phyloP scores from a whole-genome alignment of 2,888 invertebrate species.

The Xestoiulus laeticollis region DNA sequence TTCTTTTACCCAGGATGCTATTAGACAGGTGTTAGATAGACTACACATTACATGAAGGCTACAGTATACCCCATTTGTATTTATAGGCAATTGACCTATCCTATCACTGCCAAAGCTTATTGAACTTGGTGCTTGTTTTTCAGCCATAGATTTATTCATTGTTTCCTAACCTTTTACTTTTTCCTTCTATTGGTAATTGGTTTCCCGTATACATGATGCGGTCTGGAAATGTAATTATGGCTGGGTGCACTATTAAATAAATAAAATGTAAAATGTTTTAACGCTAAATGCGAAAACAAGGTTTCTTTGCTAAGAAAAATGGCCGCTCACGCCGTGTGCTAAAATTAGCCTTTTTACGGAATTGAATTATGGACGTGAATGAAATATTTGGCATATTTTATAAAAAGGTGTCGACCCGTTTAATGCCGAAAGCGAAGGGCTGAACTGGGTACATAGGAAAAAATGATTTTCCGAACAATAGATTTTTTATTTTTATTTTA shows the following conservation, averaged over 20 bases:
- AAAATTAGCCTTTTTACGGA: conserved; percentile 31
- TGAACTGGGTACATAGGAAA: conserved; percentile 3
- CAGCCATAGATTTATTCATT: neutral
- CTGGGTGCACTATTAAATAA: neutral
- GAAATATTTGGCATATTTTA: conserved; percentile 36
- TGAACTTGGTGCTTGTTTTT: neutral
- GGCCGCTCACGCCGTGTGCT: conserved; percentile 36
- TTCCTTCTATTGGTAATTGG: neutral
- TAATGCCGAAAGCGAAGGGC: conserved; percentile 41
- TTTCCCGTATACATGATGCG: neutral
- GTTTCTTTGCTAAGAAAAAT: neutral
- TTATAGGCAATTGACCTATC: neutral
- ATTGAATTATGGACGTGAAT: conserved; percentile 38
- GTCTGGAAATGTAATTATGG: neutral
- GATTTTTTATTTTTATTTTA: conserved; percentile 36
- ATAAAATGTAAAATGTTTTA: neutral
- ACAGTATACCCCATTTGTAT: too few relatives aligned
- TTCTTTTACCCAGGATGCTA: too few relatives aligned
- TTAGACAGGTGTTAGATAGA: too few relatives aligned
- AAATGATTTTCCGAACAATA: conserved; percentile 36
- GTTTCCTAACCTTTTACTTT: neutral
- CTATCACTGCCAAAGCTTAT: neutral
- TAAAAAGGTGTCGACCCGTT: conserved; percentile 38
- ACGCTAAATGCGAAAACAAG: neutral
- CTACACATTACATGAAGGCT: too few relatives aligned